Evolutionary conservation across 2,888 invertebrate species (phyloP), one percentile per base, ranked within the genome.

Genomic region (Trachelus stipa): DNA sequence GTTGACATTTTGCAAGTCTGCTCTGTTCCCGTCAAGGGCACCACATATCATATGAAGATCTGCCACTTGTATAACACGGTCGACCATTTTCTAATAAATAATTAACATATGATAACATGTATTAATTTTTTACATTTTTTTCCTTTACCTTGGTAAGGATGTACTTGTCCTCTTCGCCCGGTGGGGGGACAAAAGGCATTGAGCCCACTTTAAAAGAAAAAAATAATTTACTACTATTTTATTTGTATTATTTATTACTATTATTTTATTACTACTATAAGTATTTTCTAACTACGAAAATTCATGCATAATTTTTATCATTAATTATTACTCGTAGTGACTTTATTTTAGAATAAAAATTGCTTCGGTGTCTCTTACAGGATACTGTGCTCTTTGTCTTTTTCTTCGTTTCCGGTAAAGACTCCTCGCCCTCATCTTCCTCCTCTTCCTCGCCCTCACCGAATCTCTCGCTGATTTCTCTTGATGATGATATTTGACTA

Each of bases 11-110:
- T 93, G 92, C 0, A 94, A 90, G 40, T 93, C 92, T 0, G 93
- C 86, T n/a, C 91, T 87, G 56, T 92, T 90, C 0, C 92, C 92
- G 1, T 93, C 92, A 77, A 96, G 91, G 23, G 93, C 92, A 0
- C 96, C 96, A 86, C 95, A 96, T 68, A 93, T 91, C 1, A 95
- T 94, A 76, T 95, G 93, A n/a, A 97, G 90, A 74, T 94, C 93
- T 1, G 96, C 96, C 68, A 95, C 86, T 74, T 88, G 83, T 11
- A 88, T 84, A 1, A 90, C 85, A 81, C 87, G 95, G 84, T 95
- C 94, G 0, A 96, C 94, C 71, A 95, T 92, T 84, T 94, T 94
- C 87, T 96, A 94, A 1, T 81, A 79, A 77, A 73, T 34, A 35
- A 74, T 56, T 23, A 56, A 56, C 1, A 23, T 23, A 2, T 56